Evolutionary conservation across 30 jellyfish, hydroid and myxozoan genomes (phyloP), one percentile per base, ranked within the genome.

Genomic region (Sanderia malayensis): DNA sequence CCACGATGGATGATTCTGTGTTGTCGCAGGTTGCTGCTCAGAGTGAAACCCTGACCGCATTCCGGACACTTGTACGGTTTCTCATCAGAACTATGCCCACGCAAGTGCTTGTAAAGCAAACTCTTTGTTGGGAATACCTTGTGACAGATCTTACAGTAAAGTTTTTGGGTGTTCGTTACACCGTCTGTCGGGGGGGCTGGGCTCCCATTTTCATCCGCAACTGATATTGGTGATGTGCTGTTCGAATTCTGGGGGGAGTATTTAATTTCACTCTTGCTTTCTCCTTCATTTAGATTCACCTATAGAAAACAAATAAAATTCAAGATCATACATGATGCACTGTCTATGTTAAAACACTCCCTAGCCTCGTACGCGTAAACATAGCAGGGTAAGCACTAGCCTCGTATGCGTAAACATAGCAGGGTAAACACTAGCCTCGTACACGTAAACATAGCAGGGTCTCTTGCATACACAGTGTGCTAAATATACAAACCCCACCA

Each of bases 41-140:
- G 74, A 7, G 98, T 92, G 78, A 92, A 92, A 18, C 98, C 98
- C 84, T 92, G 98, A 2, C 98, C 98, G 31, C 98, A 92, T 44
- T 92, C 98, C 63, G 76, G 86, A 80, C 98, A 92, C 67, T 92
- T 92, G 84, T 84, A 92, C 18, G 98, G 98, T 46, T 92, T 92
- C 76, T 92, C 98, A 49, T 92, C 98, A 44, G 98, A 92, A 0
- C 95, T 26, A 62, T 92, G 98, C 24, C 98, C 98, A 41, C 98
- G 94, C 58, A 92, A 74, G 55, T 92, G 98, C 86, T 92, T 92
- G 75, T 92, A 92, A 19, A 92, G 71, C 34, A 91, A 79, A 44
- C 98, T 92, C 58, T 92, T 92, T 21, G 98, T 92, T 31, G 95
- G 95, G 65, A 92, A 92, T 2, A 70, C 89, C 59, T 84, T 73